Percentiles rank a stretch among this genome's conserved stretches.
Conservation (phyloP, 2,797 vertebrate genomes). For the Xenops minutus region DNA sequence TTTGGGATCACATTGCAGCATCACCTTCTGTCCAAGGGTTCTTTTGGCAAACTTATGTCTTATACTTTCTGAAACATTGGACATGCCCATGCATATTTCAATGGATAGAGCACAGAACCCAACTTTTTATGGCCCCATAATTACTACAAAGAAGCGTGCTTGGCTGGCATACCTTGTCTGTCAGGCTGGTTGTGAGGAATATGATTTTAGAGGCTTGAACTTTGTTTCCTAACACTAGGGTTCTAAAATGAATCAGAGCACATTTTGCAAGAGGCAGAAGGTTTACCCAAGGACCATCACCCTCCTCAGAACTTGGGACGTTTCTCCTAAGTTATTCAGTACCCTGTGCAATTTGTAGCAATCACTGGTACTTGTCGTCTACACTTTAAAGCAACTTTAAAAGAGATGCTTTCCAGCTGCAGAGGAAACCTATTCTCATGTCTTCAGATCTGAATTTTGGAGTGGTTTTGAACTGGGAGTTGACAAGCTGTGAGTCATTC, state of each 20-base stretch:
- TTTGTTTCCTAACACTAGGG: not conserved
- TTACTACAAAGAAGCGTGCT: not conserved
- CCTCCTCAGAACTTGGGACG: not conserved
- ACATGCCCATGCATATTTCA: not conserved
- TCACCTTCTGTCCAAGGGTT: not conserved
- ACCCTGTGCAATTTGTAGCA: not conserved
- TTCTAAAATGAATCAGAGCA: not conserved
- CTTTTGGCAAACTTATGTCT: not conserved
- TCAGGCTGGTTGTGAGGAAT: not conserved
- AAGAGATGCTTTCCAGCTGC: not conserved
- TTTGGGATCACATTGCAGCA: not conserved
- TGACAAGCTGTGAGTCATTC: not conserved
- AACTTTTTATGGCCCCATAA: not conserved
- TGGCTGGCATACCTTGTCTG: not conserved
- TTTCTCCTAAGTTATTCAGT: not conserved
- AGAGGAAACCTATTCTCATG: not conserved
- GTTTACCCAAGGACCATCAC: not conserved
- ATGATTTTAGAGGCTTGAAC: not conserved
- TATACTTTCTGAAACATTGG: not conserved
- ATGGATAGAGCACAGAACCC: not conserved
- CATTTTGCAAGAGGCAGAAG: not conserved
- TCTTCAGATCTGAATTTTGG: not conserved
- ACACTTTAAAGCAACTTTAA: not conserved
- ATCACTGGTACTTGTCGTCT: not conserved
- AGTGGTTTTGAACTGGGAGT: not conserved